phyloP scores from a whole-genome alignment of 2,888 invertebrate species.

The Pocota personata region DNA sequence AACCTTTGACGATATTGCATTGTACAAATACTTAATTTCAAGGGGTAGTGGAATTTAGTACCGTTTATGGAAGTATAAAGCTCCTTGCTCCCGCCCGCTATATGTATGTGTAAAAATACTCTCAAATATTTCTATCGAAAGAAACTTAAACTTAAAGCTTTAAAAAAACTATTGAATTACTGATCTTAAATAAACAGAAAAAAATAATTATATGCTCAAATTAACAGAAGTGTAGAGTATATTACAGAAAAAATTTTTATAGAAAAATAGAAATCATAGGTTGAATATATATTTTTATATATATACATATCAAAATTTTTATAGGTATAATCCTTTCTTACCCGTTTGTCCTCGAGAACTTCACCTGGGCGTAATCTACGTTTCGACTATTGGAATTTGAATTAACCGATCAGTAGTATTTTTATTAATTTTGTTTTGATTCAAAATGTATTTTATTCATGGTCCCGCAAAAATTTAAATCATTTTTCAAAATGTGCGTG shows the following conservation, averaged over 20 bases:
- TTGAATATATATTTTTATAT: slow-evolving; percentile 38
- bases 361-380: slow-evolving; percentile 94
- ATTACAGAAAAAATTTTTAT: slow-evolving; percentile 27
- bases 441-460: neutral
- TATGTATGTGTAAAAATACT: neutral
- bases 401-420: slow-evolving; percentile 67
- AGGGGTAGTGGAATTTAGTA: too few relatives aligned
- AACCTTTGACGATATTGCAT: too few relatives aligned
- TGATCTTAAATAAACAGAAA: neutral
- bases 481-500: neutral
- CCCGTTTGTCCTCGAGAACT: slow-evolving; percentile 97
- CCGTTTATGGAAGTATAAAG: too few relatives aligned
- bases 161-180: neutral
- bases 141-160: neutral
- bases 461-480: neutral
- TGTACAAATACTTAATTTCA: too few relatives aligned
- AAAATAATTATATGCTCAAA: slow-evolving; percentile 54
- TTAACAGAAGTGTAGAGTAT: slow-evolving; percentile 10
- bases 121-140: neutral
- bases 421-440: slow-evolving; percentile 69
- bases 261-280: slow-evolving; percentile 5
- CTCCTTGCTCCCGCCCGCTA: too few relatives aligned
- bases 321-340: slow-evolving; percentile 83
- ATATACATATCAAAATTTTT: slow-evolving; percentile 29
- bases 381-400: slow-evolving; percentile 52